Percentiles rank a stretch among this genome's conserved stretches.
Evolutionary conservation across 2,113 vertebrate species (phyloP).

Genomic region (Daubentonia madagascariensis): DNA sequence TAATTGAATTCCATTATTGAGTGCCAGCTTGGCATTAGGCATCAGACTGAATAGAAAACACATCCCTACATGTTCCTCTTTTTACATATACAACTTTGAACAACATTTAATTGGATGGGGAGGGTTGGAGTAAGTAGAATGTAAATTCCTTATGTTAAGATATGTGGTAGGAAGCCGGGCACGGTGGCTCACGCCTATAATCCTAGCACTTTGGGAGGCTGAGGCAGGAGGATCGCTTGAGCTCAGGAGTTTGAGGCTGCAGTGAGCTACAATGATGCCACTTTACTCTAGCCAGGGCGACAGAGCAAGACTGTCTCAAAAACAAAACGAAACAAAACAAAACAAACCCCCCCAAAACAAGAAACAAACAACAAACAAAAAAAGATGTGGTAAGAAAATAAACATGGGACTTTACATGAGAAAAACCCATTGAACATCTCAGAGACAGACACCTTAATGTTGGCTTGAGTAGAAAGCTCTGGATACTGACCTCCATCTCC

Average conservation of each 20-base stretch:
- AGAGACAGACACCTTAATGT: neutral
- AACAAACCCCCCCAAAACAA: too few relatives aligned
- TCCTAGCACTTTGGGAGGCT: too few relatives aligned
- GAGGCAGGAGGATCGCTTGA: too few relatives aligned
- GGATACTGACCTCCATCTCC: neutral
- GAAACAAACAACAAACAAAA: too few relatives aligned
- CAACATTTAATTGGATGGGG: neutral
- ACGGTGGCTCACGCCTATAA: too few relatives aligned
- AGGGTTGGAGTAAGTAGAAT: neutral
- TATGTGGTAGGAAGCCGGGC: too few relatives aligned
- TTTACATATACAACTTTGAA: neutral
- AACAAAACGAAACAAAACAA: too few relatives aligned
- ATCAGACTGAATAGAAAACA: neutral
- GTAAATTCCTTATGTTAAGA: neutral
- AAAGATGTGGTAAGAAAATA: neutral
- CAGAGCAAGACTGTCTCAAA: too few relatives aligned
- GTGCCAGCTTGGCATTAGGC: neutral
- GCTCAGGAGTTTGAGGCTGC: too few relatives aligned
- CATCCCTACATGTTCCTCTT: neutral
- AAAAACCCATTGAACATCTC: neutral
- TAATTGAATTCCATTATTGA: neutral
- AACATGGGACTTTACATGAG: neutral
- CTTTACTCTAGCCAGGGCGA: too few relatives aligned
- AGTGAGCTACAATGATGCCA: too few relatives aligned
- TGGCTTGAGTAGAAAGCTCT: neutral